phyloP scores from a whole-genome alignment of 2,888 invertebrate species.

The Diplazon laetatorius region DNA sequence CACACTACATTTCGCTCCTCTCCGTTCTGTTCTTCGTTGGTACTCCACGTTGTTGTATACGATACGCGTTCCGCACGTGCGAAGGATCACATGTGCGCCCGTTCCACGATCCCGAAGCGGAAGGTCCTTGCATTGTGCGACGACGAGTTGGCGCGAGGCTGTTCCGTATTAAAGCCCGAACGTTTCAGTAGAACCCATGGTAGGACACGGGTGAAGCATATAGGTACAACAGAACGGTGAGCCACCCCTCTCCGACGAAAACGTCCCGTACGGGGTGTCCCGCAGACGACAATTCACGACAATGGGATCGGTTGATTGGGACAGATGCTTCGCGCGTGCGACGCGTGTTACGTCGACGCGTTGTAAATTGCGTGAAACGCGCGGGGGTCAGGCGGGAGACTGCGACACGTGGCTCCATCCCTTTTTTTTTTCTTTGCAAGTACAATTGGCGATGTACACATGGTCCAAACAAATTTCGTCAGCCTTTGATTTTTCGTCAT shows the following conservation, averaged over 20 bases:
- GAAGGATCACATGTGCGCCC: constrained; percentile 59
- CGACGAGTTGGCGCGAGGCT: constrained; percentile 24
- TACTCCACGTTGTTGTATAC: not conserved
- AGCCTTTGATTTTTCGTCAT: no score
- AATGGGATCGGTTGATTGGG: constrained; percentile 76
- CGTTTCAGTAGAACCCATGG: not conserved
- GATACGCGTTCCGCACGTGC: constrained; percentile 54
- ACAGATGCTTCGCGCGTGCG: constrained; percentile 75
- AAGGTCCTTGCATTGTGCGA: constrained; percentile 60
- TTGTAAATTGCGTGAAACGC: no score
- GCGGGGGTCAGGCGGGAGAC: no score
- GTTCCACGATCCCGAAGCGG: constrained; percentile 34
- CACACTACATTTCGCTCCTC: constrained; percentile 29
- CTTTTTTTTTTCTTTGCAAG: no score
- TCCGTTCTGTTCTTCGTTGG: constrained; percentile 12
- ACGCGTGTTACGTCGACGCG: constrained; percentile 11
- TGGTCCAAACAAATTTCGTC: no score
- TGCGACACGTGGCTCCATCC: no score
- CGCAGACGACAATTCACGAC: constrained; percentile 65
- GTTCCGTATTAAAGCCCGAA: not conserved
- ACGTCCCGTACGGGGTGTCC: constrained; percentile 56
- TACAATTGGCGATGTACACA: no score
- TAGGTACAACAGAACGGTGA: constrained; percentile 13
- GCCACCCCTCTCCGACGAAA: constrained; percentile 58
- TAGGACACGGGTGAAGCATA: not conserved